Percentiles rank a stretch among this genome's conserved stretches.
These are phyloP conservation scores for Argyresthia albistria DNA, from an alignment of 2,888 invertebrate genomes.

Conservation along the genomic window DNA sequence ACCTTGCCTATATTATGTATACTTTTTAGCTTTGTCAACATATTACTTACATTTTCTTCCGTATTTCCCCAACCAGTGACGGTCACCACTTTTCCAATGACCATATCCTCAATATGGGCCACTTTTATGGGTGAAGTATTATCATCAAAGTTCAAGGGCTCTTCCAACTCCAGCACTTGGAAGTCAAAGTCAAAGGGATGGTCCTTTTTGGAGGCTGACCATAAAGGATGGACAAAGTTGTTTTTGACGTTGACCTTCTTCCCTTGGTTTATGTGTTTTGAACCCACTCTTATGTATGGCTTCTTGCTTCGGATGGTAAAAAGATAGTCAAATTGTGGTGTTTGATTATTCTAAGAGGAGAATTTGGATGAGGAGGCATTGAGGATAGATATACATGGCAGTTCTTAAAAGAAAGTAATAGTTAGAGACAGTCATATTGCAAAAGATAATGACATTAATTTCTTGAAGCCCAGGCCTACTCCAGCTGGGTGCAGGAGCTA, in stretches of 20 bases:
- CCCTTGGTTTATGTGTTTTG: slow-evolving; percentile 46
- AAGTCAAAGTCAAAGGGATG: slow-evolving; percentile 60
- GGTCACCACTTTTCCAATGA: slow-evolving; percentile 47
- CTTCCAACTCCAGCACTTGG: slow-evolving; percentile 41
- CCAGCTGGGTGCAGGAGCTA: too few species aligned
- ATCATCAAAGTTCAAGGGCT: slow-evolving; percentile 35
- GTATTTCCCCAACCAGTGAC: slow-evolving; percentile 65
- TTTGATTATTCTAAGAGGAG: too few species aligned
- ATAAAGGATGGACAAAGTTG: slow-evolving; percentile 38
- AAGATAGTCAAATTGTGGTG: too few species aligned
- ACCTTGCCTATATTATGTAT: not conserved
- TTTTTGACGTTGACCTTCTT: slow-evolving; percentile 26
- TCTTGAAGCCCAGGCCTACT: too few species aligned
- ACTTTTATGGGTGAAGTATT: slow-evolving; percentile 46
- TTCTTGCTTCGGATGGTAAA: slow-evolving; percentile 32
- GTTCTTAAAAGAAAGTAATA: too few species aligned
- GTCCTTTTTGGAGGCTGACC: slow-evolving; percentile 36
- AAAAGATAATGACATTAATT: too few species aligned
- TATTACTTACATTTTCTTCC: slow-evolving; percentile 47
- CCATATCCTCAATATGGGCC: slow-evolving; percentile 54
- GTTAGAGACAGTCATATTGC: too few species aligned
- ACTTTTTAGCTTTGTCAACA: not conserved
- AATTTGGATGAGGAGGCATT: too few species aligned
- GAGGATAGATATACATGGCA: too few species aligned
- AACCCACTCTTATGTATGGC: slow-evolving; percentile 43